phyloP scores from a whole-genome alignment of 2,113 vertebrate species.

The Synchiropus splendidus region DNA sequence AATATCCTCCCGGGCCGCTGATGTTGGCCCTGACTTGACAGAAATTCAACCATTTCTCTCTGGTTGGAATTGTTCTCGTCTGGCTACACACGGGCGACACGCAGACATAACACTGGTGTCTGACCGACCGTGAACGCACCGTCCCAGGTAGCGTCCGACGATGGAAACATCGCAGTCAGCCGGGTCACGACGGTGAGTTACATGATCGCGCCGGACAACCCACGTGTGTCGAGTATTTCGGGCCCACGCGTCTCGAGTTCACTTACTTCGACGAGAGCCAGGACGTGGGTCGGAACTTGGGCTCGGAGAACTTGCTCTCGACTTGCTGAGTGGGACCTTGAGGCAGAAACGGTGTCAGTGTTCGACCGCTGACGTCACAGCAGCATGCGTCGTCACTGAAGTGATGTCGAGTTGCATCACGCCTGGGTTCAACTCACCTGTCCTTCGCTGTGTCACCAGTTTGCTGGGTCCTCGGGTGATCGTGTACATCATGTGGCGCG shows the following conservation, averaged over 20 bases:
- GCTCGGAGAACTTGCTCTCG: slow-evolving; percentile 73
- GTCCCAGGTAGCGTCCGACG: neutral
- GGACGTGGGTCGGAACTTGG: slow-evolving; percentile 65
- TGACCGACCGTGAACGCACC: neutral
- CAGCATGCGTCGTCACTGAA: too few relatives aligned
- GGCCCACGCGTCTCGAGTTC: neutral
- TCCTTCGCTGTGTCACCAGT: slow-evolving; percentile 82
- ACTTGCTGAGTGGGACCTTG: slow-evolving; percentile 81
- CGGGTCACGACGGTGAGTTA: too few relatives aligned
- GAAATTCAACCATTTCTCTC: too few relatives aligned
- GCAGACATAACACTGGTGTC: neutral
- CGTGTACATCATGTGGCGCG: slow-evolving; percentile 80
- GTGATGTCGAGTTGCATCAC: slow-evolving; percentile 30
- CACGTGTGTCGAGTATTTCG: neutral
- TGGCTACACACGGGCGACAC: too few relatives aligned
- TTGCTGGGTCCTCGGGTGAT: slow-evolving; percentile 87
- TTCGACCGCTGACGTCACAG: too few relatives aligned
- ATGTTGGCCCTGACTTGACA: too few relatives aligned
- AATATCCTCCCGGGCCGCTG: too few relatives aligned
- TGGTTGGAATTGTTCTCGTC: too few relatives aligned
- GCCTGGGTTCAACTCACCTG: slow-evolving; percentile 61
- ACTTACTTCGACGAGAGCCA: slow-evolving; percentile 64
- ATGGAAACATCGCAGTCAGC: too few relatives aligned
- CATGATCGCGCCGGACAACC: too few relatives aligned
- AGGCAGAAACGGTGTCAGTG: neutral